Evolutionary conservation across 2,888 invertebrate genomes (phyloP), one percentile per base, ranked within the genome.

Genomic region (Drosophila helvetica): DNA sequence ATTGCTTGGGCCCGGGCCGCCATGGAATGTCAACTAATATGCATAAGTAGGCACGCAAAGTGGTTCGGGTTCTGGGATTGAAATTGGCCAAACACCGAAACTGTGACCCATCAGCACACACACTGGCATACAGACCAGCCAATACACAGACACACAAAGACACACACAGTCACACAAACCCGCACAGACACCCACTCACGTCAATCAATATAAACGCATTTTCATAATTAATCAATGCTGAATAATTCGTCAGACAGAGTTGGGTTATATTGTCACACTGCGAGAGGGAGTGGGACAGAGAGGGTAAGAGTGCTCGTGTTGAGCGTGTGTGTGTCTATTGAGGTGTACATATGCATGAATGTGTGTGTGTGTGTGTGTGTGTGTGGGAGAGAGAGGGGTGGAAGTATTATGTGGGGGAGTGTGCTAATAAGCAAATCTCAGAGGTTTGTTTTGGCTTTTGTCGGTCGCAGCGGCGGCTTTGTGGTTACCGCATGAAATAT

Each of bases 181-280:
- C 53, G 27, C 60, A 47, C 38, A 9, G 43, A 43, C 48, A 47
- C 55, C 55, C 58, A 51, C 54, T 56, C 45, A 56, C 60, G 62
- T 71, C 85, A 88, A 87, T 83, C 83, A 86, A 84, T 84, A 89
- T 88, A 89, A 85, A 85, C 86, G 83, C 79, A 89, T 89, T 84
- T 89, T 88, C 89, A 84, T 85, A 85, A 89, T 85, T 85, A 85
- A 85, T 85, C 84, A 85, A 89, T 89, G 88, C 78, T 87, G 89
- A 85, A 85, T 85, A 85, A 85, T 89, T 89, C 81, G 88, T 74
- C 75, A 65, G 75, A 63, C 63, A 60, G 67, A 56, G 55, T 52
- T 67, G 60, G 83, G 65, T 17, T 70, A 61, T 64, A 65, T 66
- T 68, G 70, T 58, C 45, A n/a, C 60, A 42, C 43, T 19, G 51